Conservation (phyloP, 2,113 vertebrate genomes). For the Proterorhinus semilunaris region DNA sequence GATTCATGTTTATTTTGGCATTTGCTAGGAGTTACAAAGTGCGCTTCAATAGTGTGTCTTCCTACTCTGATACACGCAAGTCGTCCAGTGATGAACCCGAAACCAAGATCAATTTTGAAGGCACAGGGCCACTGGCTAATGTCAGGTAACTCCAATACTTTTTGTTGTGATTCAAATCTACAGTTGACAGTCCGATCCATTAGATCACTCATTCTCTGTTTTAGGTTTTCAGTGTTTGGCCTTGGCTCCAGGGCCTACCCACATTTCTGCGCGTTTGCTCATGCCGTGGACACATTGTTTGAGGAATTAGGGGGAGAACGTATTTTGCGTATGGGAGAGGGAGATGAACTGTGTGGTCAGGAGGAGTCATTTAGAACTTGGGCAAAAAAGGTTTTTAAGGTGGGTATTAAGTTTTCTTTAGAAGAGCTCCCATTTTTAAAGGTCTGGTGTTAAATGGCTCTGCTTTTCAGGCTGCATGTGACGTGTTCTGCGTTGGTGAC, state of each 20-base stretch:
- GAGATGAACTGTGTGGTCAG: slow-evolving; percentile 96
- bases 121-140: slow-evolving; percentile 91
- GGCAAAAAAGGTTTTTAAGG: slow-evolving; percentile 99
- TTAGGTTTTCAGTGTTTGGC: slow-evolving; percentile 95
- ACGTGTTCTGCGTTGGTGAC: slow-evolving; percentile 96
- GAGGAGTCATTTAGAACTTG: slow-evolving; percentile 98
- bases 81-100: slow-evolving; percentile 88
- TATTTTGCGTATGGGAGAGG: slow-evolving; percentile 97
- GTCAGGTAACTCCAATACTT: slow-evolving; percentile 81
- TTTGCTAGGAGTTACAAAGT: slow-evolving; percentile 93
- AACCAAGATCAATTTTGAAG: slow-evolving; percentile 89
- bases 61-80: slow-evolving; percentile 89
- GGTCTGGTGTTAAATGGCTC: not conserved
- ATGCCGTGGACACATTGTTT: slow-evolving; percentile 93
- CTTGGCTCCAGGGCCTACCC: slow-evolving; percentile 96
- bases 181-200: slow-evolving; percentile 11
- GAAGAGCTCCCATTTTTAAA: not conserved
- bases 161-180: not conserved
- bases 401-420: slow-evolving; percentile 48
- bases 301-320: slow-evolving; percentile 96
- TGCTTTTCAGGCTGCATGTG: slow-evolving; percentile 87
- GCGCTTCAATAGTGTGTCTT: slow-evolving; percentile 97
- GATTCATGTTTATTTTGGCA: slow-evolving; percentile 1
- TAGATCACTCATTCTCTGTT: slow-evolving; percentile 10
- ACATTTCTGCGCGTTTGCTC: slow-evolving; percentile 98